Base-by-base conservation (phyloP, 2,797 vertebrate species). In the Phalanger gymnotis region DNA sequence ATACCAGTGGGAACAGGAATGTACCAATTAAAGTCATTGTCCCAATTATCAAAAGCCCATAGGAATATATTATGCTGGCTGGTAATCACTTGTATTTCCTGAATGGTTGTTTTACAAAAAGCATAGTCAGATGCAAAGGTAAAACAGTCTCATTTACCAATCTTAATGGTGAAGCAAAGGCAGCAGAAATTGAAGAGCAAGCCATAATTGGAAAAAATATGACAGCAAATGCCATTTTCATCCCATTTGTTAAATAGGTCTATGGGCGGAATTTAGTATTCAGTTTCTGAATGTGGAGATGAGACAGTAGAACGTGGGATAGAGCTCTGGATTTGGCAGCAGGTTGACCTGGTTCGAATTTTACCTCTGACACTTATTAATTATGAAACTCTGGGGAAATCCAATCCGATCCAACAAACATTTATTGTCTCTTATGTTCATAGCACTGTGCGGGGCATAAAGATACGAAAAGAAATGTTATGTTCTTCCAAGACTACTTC, bases 11-110 rank as follows among this genome's bases (percentile, higher is more conserved):
- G 91, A 95, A 94, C 11, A 96, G 47, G 93, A 93, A 96, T 92
- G 92, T 30, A 61, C 22, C 87, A 95, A 90, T 91, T 94, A 96
- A 40, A 96, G 92, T 93, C 58, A 94, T 87, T 95, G 91, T 93
- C 47, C 31, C 28, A 95, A 31, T 92, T 94, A 94, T 55, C 53
- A 57, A 95, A 96, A 61, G 0, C 53, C 58, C 40, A 93, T 40
- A 95, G 53, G 51, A 95, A 94, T 94, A 94, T 47, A 51, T 87
- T 66, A 53, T 31, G 5, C 14, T 93, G 89, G 25, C 58, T 93
- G 34, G 7, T 92, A 97, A 95, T 93, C 0, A 93, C 22, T 90
- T 97, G 95, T 81, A 55, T 87, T 34, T 25, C 92, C 53, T 81
- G 54, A 66, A 90, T 93, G 93, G 53, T 81, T 1, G 90, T 52